Evolutionary conservation across 2,888 invertebrate genomes (phyloP).

Genomic region (Mayetiola destructor): DNA sequence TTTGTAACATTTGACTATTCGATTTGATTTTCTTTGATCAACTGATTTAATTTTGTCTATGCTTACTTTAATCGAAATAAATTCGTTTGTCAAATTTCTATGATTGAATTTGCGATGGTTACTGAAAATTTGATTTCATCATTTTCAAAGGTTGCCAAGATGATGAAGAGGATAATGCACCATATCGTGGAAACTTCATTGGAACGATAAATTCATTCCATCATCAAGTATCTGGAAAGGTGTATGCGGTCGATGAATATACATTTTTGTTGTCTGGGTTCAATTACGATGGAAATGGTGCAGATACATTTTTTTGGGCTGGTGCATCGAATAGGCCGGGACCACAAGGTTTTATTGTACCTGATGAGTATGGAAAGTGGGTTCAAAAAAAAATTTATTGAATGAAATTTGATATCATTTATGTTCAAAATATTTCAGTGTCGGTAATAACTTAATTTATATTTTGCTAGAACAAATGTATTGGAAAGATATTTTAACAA

Average conservation of each 20-base stretch:
- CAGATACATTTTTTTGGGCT: conserved; percentile 87
- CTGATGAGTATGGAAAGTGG: conserved; percentile 74
- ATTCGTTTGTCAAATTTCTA: neutral
- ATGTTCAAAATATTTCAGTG: neutral
- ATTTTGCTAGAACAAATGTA: conserved; percentile 57
- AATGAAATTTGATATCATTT: neutral
- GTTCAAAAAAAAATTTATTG: conserved; percentile 22
- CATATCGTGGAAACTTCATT: conserved; percentile 63
- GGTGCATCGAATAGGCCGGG: conserved; percentile 77
- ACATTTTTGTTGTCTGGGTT: conserved; percentile 67
- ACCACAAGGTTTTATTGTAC: conserved; percentile 81
- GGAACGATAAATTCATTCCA: conserved; percentile 82
- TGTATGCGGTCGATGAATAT: conserved; percentile 77
- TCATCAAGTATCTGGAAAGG: conserved; percentile 75
- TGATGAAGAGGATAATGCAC: conserved; percentile 49
- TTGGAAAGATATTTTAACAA: conserved; percentile 73
- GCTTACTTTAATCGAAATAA: no score
- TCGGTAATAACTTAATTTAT: neutral
- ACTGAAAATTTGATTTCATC: neutral
- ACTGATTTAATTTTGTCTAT: neutral
- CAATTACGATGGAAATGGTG: conserved; percentile 80
- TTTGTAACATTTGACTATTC: neutral
- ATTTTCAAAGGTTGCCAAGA: conserved; percentile 21
- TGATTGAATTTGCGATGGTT: neutral
- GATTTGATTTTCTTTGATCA: neutral